These are phyloP conservation scores for Nudaria mundana DNA, from an alignment of 2,888 invertebrate genomes.

Conservation along the genomic window DNA sequence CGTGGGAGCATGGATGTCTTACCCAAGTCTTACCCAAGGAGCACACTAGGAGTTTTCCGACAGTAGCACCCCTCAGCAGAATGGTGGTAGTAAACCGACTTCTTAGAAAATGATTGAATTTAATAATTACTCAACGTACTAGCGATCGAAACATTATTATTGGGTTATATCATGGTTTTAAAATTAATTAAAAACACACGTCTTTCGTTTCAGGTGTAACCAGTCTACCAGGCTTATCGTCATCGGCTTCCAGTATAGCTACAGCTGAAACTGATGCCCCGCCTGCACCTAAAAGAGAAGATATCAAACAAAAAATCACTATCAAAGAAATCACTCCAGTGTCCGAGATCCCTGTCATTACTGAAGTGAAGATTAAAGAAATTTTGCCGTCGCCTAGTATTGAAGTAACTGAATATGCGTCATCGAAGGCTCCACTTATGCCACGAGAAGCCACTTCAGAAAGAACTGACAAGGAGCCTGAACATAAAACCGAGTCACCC, in stretches of 20 bases:
- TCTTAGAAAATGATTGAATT: too few species aligned
- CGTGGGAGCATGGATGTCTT: too few species aligned
- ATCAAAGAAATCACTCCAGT: constrained; percentile 83
- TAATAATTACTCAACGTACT: too few species aligned
- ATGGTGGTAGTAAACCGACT: too few species aligned
- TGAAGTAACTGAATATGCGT: constrained; percentile 64
- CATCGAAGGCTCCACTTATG: constrained; percentile 68
- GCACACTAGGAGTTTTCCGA: too few species aligned
- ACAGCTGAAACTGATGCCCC: constrained; percentile 36
- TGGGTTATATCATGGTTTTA: too few species aligned
- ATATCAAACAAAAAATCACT: constrained; percentile 66
- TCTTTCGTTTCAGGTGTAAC: constrained; percentile 60
- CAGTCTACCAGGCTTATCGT: constrained; percentile 49
- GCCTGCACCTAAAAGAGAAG: constrained; percentile 44
- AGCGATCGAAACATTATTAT: too few species aligned
- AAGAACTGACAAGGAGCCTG: constrained; percentile 36
- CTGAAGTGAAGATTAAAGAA: constrained; percentile 72
- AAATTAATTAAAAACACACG: too few species aligned
- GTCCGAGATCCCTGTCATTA: constrained; percentile 68
- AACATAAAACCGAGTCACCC: constrained; percentile 46
- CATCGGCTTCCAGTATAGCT: constrained; percentile 39
- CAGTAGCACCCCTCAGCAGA: too few species aligned
- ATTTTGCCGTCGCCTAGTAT: constrained; percentile 62
- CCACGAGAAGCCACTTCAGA: constrained; percentile 69
- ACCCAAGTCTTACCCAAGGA: too few species aligned